phyloP scores from a whole-genome alignment of 35 echinoderm and acorn worm species.

The Stichopus chloronotus region DNA sequence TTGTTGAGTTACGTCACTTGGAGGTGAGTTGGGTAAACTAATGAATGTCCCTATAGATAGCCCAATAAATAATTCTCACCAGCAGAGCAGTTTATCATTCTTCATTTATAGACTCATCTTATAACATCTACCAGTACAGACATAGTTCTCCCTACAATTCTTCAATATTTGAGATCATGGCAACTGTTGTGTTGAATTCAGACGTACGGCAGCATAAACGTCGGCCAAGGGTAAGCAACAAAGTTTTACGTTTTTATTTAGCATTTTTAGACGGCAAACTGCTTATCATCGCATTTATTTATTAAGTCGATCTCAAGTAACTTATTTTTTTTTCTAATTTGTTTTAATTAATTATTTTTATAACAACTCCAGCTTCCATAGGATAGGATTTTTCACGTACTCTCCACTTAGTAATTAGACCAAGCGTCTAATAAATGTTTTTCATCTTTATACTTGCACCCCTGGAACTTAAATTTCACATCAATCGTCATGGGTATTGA shows the following conservation, averaged over 20 bases:
- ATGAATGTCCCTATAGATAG: background rate
- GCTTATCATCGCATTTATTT: too few species aligned
- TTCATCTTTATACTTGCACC: too few species aligned
- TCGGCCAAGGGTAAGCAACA: background rate
- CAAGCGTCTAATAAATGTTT: too few species aligned
- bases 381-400: too few species aligned
- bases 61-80: background rate
- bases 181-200: background rate
- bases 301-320: too few species aligned
- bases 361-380: too few species aligned
- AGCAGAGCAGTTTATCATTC: background rate
- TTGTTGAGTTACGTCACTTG: background rate
- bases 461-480: too few species aligned
- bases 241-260: background rate
- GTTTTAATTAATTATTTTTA: too few species aligned
- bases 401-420: too few species aligned
- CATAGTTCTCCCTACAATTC: background rate
- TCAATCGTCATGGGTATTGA: too few species aligned
- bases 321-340: too few species aligned
- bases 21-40: background rate
- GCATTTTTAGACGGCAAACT: too few species aligned
- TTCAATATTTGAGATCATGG: background rate
- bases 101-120: background rate
- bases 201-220: constrained; percentile 2
- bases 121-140: background rate